Base-by-base conservation (phyloP, 2,797 vertebrate species). In the Naso thynnoides region DNA sequence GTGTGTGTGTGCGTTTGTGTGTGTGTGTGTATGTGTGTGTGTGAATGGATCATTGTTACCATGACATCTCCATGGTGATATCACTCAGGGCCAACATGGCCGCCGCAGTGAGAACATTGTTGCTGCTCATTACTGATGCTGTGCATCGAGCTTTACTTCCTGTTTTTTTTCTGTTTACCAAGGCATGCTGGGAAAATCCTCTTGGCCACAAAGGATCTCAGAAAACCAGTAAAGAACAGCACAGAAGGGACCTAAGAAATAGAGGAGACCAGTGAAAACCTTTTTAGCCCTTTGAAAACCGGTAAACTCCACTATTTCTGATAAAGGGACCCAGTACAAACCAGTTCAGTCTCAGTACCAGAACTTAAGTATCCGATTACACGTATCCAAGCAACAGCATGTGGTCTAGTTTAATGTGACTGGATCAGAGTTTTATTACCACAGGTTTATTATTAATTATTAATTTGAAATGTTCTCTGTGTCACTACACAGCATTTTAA, bases 91-190 rank as follows among this genome's bases (percentile, higher is more conserved):
- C 73, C 64, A 78, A 68, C 61, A 65, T 87, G 85, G 81, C 83
- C 9, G 2, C 69, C 13, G 36, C 80, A 82, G 81, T 47, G 21
- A 68, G 68, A 73, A 67, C 67, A n/a, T 45, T 68, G 70, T 63
- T 65, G 83, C 87, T 89, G 92, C 91, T 92, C 54, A 23, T 87
- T 90, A 92, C 83, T 83, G 93, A 93, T 93, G 93, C 92, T 68
- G 71, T 93, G 93, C 92, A 93, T 94, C 91, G 4, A 88, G 79
- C 81, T 84, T 84, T 55, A 88, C 84, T 89, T 90, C 66, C 83
- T 84, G 83, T 86, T 91, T 85, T 78, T 80, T 83, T 81, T 75
- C 83, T 65, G 78, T 90, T 86, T 87, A 81, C 83, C 24, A 57
- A 83, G 75, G 74, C 73, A 73, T 87, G 77, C 78, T 80, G 74